Evolutionary conservation across 2,888 invertebrate genomes (phyloP).

Genomic region (Drosophila gaucha): DNA sequence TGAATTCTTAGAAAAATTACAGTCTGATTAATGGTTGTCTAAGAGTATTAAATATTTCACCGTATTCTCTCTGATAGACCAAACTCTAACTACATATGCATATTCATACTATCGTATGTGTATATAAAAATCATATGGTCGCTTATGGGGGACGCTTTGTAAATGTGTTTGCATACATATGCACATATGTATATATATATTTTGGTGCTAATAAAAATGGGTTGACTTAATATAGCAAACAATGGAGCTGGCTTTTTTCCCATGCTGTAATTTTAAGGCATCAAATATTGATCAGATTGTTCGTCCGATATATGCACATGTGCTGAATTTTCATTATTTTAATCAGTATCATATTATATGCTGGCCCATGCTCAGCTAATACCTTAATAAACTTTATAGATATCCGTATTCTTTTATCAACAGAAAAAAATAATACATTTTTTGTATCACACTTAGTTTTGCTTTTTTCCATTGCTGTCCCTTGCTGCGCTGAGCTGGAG

Average conservation of each 20-base stretch:
- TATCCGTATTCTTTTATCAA: constrained; percentile 1
- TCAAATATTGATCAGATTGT: constrained; percentile 55
- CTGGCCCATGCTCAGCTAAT: constrained; percentile 22
- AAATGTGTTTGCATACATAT: not conserved
- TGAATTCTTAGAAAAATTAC: too few species aligned
- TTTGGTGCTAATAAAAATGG: constrained; percentile 43
- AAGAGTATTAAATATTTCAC: too few species aligned
- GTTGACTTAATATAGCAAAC: constrained; percentile 42
- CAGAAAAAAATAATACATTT: not conserved
- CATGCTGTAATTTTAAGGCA: constrained; percentile 39
- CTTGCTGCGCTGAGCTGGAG: not conserved
- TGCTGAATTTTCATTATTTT: constrained; percentile 60
- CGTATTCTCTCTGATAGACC: too few species aligned
- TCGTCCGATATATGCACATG: constrained; percentile 31
- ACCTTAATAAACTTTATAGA: constrained; percentile 45
- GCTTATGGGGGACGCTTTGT: not conserved
- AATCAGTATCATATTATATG: constrained; percentile 46
- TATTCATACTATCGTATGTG: too few species aligned
- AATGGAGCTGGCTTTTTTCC: constrained; percentile 26
- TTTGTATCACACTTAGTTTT: constrained; percentile 12
- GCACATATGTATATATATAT: not conserved
- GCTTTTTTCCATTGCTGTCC: not conserved
- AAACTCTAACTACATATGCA: too few species aligned
- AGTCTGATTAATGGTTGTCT: too few species aligned
- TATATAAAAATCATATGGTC: not conserved